A percentile compares a stretch with the other conserved stretches of the same genome.
phyloP scores from a whole-genome alignment of 2,888 invertebrate species.

The Mythimna lalbum region DNA sequence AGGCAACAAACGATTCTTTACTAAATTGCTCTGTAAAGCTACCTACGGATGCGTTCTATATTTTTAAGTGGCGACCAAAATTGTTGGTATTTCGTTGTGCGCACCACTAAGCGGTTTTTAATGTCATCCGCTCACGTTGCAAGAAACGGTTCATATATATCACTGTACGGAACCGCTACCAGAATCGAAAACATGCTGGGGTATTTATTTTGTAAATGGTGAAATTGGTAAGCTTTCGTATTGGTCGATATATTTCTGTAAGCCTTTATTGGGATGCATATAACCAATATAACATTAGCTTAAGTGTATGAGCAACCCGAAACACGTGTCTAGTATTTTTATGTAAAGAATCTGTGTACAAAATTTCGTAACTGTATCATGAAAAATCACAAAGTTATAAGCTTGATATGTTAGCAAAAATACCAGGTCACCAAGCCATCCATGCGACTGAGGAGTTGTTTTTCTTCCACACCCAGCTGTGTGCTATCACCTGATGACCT shows the following conservation, averaged over 20 bases:
- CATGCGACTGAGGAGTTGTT: too few relatives aligned
- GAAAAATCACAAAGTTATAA: too few relatives aligned
- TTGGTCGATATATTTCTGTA: conserved; percentile 18
- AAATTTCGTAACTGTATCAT: too few relatives aligned
- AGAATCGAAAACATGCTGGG: conserved; percentile 61
- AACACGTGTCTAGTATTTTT: too few relatives aligned
- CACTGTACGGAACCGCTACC: conserved; percentile 66
- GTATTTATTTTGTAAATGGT: conserved; percentile 47
- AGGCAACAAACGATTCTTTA: conserved; percentile 34
- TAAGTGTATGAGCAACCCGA: too few relatives aligned
- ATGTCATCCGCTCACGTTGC: conserved; percentile 79
- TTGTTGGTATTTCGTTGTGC: conserved; percentile 73
- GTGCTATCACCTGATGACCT: too few relatives aligned
- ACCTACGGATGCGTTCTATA: conserved; percentile 61
- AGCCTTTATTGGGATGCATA: too few relatives aligned
- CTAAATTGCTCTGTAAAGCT: conserved; percentile 36
- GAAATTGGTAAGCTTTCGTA: conserved; percentile 18
- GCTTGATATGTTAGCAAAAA: too few relatives aligned
- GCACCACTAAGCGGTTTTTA: conserved; percentile 85
- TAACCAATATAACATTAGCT: too few relatives aligned
- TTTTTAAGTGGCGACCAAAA: conserved; percentile 71
- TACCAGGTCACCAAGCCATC: too few relatives aligned
- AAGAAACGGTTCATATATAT: conserved; percentile 78
- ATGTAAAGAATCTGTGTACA: too few relatives aligned
- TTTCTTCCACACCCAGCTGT: too few relatives aligned